Percentiles rank a stretch among this genome's conserved stretches.
Evolutionary conservation across 35 echinoderm and acorn worm genomes (phyloP).

Genomic region (Hemicentrotus pulcherrimus): DNA sequence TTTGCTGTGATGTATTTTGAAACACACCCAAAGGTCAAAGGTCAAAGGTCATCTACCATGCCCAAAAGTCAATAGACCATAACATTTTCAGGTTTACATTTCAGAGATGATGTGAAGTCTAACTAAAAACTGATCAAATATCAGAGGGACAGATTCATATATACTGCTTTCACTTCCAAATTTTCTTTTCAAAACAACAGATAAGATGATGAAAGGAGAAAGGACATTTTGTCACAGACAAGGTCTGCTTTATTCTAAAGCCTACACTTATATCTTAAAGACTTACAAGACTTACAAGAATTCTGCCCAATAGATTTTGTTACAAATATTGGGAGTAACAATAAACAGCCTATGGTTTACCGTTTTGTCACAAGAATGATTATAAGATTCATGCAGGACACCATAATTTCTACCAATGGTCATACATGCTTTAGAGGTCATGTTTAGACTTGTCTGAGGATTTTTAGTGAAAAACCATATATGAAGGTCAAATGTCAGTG

Average conservation of each 20-base stretch:
- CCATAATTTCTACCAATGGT: too few relatives aligned
- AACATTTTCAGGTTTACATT: neutral
- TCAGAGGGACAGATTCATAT: neutral
- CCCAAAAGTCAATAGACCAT: neutral
- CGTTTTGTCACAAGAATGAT: too few relatives aligned
- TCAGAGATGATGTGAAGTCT: neutral
- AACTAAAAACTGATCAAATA: neutral
- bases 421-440: neutral
- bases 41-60: neutral
- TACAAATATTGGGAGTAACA: neutral
- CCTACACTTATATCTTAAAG: neutral
- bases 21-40: neutral
- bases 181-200: neutral
- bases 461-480: neutral
- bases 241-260: neutral
- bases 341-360: too few relatives aligned
- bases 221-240: neutral
- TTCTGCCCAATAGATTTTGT: neutral
- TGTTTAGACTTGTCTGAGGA: neutral
- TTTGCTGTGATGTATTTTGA: neutral
- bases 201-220: neutral
- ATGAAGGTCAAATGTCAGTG: neutral
- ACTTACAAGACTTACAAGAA: neutral
- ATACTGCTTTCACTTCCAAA: neutral
- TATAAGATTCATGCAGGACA: too few relatives aligned